These are phyloP conservation scores for Bufotes viridis DNA, from an alignment of 2,797 vertebrate genomes.

Conservation along the genomic window DNA sequence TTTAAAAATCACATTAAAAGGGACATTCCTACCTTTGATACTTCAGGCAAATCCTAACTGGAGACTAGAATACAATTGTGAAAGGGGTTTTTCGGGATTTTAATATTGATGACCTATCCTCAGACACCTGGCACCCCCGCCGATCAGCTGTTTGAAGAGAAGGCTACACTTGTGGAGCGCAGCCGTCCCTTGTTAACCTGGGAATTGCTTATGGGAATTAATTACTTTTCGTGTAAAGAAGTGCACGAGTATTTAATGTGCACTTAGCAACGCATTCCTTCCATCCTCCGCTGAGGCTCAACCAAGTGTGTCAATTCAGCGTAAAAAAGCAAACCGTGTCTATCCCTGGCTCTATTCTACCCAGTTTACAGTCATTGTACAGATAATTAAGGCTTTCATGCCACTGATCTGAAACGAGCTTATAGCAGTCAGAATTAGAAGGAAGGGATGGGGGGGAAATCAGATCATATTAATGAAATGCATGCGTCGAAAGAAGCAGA, in stretches of 20 bases:
- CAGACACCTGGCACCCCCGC: no score
- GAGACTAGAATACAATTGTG: no score
- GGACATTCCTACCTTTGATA: no score
- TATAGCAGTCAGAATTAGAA: background rate
- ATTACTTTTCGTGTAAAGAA: background rate
- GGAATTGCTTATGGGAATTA: background rate
- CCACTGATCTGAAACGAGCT: background rate
- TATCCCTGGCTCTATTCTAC: background rate
- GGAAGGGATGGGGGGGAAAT: background rate
- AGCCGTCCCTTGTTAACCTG: no score
- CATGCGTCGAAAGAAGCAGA: background rate
- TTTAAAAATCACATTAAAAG: no score
- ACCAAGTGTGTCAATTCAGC: background rate
- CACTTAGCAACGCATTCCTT: conserved; percentile 9
- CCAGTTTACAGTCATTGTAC: background rate
- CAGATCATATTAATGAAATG: conserved; percentile 4
- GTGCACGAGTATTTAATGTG: background rate
- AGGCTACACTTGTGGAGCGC: no score
- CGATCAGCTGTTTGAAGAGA: no score
- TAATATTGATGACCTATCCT: no score
- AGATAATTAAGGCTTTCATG: conserved; percentile 20
- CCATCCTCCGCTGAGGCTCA: background rate
- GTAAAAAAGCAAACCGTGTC: background rate
- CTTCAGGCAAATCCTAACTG: no score
- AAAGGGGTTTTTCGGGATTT: no score